Evolutionary conservation across 1,140 invertebrate genomes (phyloP), one percentile per base, ranked within the genome.

Genomic region (Luehdorfia chinensis): DNA sequence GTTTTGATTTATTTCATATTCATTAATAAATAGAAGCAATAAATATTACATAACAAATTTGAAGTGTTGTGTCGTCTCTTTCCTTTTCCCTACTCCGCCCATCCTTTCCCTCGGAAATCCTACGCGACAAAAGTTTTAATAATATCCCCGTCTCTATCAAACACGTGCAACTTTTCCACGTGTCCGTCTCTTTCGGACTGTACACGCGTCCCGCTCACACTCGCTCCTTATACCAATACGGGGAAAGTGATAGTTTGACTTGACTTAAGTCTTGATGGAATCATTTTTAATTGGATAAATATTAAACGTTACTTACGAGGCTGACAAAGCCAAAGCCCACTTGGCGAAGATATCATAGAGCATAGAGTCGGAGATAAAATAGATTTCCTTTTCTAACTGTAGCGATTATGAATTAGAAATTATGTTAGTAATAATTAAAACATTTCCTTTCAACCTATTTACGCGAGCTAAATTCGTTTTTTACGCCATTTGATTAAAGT

Each of bases 121-220:
- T 70, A 70, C 67, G 77, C 77, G 77, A 81, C 75, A 75, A 81
- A 81, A 81, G 67, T 81, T 81, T 81, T 81, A 81, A 81, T 81
- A 79, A 78, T 81, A 81, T 81, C 52, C 32, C 66, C 41, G 36
- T 73, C 65, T 53, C 64, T 1, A 44, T 81, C 66, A 11, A 45
- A 47, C 70, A 4, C 50, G 9, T 1, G 5, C 12, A n/a, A n/a
- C n/a, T n/a, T n/a, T n/a, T n/a, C 34, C 27, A 39, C 23, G 12
- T 19, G 16, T 4, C 37, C 15, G 16, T 13, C 16, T 18, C 2
- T 2, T 11, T 33, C 14, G 12, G 8, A 27, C 46, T 39, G 48
- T 66, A 54, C 3, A 12, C 11, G 44, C 12, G 21, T 75, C 66
- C 51, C 62, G 11, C 47, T 77, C 74, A 14, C 59, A 50, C 64